Percentiles rank a stretch among this genome's conserved stretches.
phyloP scores from a whole-genome alignment of 2,113 vertebrate genomes.

The Camelus dromedarius region DNA sequence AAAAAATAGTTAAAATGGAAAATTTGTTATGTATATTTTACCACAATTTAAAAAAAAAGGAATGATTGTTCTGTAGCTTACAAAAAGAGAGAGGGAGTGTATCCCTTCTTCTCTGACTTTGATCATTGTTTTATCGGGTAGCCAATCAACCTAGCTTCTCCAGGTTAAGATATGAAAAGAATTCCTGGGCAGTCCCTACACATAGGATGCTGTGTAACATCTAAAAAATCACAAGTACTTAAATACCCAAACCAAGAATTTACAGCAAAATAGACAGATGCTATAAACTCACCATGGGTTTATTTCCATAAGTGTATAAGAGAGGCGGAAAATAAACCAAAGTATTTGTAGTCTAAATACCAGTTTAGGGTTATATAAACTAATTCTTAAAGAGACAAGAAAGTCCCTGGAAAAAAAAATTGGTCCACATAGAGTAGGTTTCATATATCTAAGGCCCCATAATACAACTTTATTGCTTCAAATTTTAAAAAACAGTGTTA shows the following conservation, averaged over 20 bases:
- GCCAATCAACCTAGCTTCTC: background rate
- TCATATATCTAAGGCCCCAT: background rate
- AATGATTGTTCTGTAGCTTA: background rate
- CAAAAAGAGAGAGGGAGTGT: background rate
- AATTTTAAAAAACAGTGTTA: background rate
- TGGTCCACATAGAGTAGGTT: background rate
- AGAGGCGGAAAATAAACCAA: conserved; percentile 48
- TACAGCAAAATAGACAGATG: background rate
- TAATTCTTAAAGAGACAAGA: conserved; percentile 18
- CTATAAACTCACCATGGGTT: background rate
- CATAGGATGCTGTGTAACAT: background rate
- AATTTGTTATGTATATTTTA: conserved; percentile 4
- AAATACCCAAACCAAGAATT: conserved; percentile 46
- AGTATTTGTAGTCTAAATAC: conserved; percentile 19
- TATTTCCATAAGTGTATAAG: conserved; percentile 20
- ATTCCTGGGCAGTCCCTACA: background rate
- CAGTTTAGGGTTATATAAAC: conserved; percentile 15
- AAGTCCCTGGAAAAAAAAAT: background rate
- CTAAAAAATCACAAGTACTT: conserved; percentile 21
- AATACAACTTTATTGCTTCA: background rate
- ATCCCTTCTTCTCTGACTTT: background rate
- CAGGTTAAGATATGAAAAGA: background rate
- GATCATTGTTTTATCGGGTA: background rate
- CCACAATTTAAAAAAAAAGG: background rate
- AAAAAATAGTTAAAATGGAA: background rate